phyloP scores from a whole-genome alignment of 2,797 vertebrate species.

The Sebastes steindachneri region DNA sequence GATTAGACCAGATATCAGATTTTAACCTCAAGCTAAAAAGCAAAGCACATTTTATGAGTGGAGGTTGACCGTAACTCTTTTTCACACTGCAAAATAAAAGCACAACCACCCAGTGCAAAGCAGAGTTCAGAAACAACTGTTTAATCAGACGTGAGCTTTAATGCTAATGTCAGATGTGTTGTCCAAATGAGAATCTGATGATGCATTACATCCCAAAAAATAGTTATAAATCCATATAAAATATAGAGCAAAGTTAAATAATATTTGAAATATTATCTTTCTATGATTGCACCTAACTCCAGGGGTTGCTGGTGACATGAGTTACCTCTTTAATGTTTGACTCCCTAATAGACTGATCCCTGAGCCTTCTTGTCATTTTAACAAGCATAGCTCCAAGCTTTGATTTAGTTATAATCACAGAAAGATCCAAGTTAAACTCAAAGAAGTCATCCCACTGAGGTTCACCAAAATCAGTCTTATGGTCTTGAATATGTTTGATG shows the following conservation, averaged over 20 bases:
- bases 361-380: not conserved
- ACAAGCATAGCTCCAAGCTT: not conserved
- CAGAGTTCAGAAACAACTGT: slow-evolving; percentile 60
- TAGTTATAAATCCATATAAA: slow-evolving; percentile 49
- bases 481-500: not conserved
- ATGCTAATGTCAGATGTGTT: slow-evolving; percentile 23
- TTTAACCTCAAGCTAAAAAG: no score
- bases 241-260: slow-evolving; percentile 45
- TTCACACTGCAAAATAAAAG: slow-evolving; percentile 28
- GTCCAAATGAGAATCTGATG: slow-evolving; percentile 51
- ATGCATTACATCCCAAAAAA: slow-evolving; percentile 42
- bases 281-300: slow-evolving; percentile 18
- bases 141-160: slow-evolving; percentile 58
- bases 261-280: slow-evolving; percentile 2
- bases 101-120: slow-evolving; percentile 41
- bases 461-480: slow-evolving; percentile 12
- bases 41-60: no score
- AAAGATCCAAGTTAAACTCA: not conserved
- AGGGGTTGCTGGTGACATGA: slow-evolving; percentile 48
- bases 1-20: no score
- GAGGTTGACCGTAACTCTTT: not conserved
- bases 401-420: slow-evolving; percentile 2
- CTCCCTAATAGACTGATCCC: not conserved
- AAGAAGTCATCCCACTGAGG: not conserved
- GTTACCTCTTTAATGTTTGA: not conserved